Evolutionary conservation across 2,113 vertebrate genomes (phyloP).

Genomic region (Corvus cornix): DNA sequence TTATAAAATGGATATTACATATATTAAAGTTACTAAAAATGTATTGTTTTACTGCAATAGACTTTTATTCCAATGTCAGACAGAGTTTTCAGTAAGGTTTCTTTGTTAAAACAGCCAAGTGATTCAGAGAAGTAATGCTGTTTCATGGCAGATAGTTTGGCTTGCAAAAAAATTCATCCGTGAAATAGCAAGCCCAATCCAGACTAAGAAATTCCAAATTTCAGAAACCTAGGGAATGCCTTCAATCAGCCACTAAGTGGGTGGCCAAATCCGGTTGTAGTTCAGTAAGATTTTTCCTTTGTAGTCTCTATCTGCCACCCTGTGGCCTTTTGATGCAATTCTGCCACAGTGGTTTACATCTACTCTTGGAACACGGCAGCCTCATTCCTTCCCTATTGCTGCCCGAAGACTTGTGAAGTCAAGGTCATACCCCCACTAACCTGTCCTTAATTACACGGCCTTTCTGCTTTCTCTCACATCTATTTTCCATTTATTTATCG

Average conservation of each 20-base stretch:
- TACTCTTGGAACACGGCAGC: accelerated
- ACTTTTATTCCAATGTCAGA: background rate
- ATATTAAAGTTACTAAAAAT: background rate
- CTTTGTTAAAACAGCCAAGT: background rate
- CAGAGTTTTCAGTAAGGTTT: background rate
- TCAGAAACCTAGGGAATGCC: background rate
- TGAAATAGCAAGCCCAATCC: background rate
- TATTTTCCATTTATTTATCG: background rate
- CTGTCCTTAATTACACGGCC: background rate
- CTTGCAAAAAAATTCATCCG: background rate
- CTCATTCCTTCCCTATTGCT: background rate
- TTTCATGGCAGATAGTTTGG: background rate
- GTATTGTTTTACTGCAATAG: background rate
- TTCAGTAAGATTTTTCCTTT: background rate
- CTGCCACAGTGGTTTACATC: background rate
- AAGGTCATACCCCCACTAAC: background rate
- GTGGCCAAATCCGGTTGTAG: too few species aligned
- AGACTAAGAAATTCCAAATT: background rate
- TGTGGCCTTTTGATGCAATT: background rate
- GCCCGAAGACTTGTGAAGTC: background rate
- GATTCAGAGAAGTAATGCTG: background rate
- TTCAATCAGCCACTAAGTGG: background rate
- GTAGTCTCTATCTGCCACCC: background rate
- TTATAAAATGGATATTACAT: background rate
- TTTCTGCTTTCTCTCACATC: background rate